A percentile compares a stretch with the other conserved stretches of the same genome.
phyloP scores from a whole-genome alignment of 2,888 invertebrate species.

The Athetis lepigone region DNA sequence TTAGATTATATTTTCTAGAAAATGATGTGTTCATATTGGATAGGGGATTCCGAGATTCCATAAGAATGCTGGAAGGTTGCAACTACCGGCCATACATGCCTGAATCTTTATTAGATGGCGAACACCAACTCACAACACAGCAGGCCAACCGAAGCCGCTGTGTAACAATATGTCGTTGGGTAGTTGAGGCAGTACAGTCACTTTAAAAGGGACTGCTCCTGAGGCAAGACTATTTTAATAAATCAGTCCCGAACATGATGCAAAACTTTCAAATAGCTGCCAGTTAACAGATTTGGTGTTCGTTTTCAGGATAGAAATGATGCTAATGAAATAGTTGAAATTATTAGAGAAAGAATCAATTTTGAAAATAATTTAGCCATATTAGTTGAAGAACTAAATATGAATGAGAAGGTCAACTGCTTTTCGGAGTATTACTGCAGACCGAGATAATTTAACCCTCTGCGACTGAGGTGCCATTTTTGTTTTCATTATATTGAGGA shows the following conservation, averaged over 20 bases:
- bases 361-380: constrained; percentile 21
- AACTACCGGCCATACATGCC: constrained; percentile 22
- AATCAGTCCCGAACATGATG: constrained; percentile 24
- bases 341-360: constrained; percentile 12
- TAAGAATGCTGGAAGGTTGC: constrained; percentile 18
- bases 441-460: constrained; percentile 23
- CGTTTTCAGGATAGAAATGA: constrained; percentile 8
- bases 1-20: constrained; percentile 26
- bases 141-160: constrained; percentile 34
- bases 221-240: constrained; percentile 35
- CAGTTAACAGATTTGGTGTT: constrained; percentile 11
- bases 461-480: too few relatives aligned
- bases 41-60: constrained; percentile 26
- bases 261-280: constrained; percentile 20
- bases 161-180: constrained; percentile 34
- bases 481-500: too few relatives aligned
- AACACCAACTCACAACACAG: constrained; percentile 27
- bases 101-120: constrained; percentile 26
- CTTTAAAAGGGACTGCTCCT: constrained; percentile 27
- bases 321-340: constrained; percentile 12
- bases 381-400: constrained; percentile 3
- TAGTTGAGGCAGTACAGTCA: constrained; percentile 35
- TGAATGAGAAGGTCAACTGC: constrained; percentile 14
- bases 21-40: constrained; percentile 28
- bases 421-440: constrained; percentile 14